Percentiles rank a stretch among this genome's conserved stretches.
Evolutionary conservation across 2,797 vertebrate genomes (phyloP).

Genomic region (Sebastes goodei): DNA sequence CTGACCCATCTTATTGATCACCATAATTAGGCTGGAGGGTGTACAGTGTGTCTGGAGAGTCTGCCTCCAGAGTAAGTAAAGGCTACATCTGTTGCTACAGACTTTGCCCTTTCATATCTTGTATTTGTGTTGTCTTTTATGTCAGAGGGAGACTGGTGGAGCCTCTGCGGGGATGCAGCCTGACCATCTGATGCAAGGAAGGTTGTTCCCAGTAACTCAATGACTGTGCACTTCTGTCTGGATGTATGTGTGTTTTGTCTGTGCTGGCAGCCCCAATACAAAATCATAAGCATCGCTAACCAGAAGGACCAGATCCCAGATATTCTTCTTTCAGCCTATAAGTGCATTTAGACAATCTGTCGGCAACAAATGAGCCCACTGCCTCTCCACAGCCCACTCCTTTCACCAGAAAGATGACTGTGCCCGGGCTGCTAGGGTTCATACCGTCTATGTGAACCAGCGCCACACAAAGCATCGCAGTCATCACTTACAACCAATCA

Average conservation of each 20-base stretch:
- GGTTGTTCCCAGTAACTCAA: constrained; percentile 20
- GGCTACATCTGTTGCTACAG: neutral
- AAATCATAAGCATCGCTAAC: constrained; percentile 16
- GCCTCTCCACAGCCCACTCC: constrained; percentile 16
- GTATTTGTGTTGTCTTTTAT: constrained; percentile 1
- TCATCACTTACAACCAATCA: constrained; percentile 27
- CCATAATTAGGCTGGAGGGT: neutral
- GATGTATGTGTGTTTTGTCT: constrained; percentile 29
- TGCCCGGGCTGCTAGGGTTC: constrained; percentile 7
- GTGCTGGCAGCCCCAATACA: constrained; percentile 6
- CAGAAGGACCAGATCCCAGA: constrained; percentile 40
- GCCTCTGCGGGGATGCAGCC: constrained; percentile 40
- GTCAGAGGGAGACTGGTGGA: neutral
- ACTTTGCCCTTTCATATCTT: constrained; percentile 10
- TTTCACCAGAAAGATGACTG: constrained; percentile 36
- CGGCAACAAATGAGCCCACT: constrained; percentile 30
- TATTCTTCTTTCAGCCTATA: constrained; percentile 16
- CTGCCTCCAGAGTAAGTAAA: neutral
- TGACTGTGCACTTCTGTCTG: constrained; percentile 13
- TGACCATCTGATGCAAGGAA: constrained; percentile 61
- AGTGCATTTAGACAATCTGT: constrained; percentile 46
- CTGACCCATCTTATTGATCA: neutral
- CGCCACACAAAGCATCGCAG: constrained; percentile 27
- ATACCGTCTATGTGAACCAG: constrained; percentile 14
- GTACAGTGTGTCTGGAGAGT: neutral